Base-by-base conservation (phyloP, 2,113 vertebrate genomes). In the Brienomyrus longianalis region DNA sequence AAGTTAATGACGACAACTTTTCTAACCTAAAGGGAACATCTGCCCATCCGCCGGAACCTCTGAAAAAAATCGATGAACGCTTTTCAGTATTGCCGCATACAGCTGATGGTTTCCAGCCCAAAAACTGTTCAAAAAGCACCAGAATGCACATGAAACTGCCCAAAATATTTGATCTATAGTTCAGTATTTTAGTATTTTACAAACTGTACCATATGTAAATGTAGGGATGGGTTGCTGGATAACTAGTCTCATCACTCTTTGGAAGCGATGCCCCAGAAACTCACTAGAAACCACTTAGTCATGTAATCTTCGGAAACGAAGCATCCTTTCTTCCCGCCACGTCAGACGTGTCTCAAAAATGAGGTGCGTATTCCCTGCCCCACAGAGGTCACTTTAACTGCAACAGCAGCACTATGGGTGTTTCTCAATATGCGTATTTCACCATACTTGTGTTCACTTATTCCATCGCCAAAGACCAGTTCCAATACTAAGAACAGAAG, bases 51-150 rank as follows among this genome's bases (percentile, higher is more conserved):
- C n/a, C 8, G 59, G 59, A 27, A 62, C 59, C 23, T 62, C 59
- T n/a, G 56, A 27, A 62, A 62, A 56, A 27, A 62, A 66, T 11
- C 9, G 3, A n/a, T 66, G 27, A 10, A 27, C 2, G 23, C 23
- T 27, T 62, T 62, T 62, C 95, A 95, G 95, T 95, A 94, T 93
- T 92, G 93, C 93, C 94, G 92, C 92, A 91, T 11, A 27, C 59
- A 66, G 59, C 59, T 66, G 59, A 91, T 93, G 93, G 93, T 94
- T 93, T 92, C 93, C 93, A 92, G 95, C 94, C 94, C 95, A 95
- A 95, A 95, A 95, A 94, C 93, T 31, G 11, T 19, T 77, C 70
- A 17, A 77, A 39, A 31, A 39, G 5, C 59, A 66, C 9, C 59
- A 27, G 27, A 27, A 66, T 27, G n/a, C 59, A 66, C 59, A 62